These are phyloP conservation scores for Pycnonotus jocosus DNA, from an alignment of 2,113 vertebrate species.

Conservation along the genomic window DNA sequence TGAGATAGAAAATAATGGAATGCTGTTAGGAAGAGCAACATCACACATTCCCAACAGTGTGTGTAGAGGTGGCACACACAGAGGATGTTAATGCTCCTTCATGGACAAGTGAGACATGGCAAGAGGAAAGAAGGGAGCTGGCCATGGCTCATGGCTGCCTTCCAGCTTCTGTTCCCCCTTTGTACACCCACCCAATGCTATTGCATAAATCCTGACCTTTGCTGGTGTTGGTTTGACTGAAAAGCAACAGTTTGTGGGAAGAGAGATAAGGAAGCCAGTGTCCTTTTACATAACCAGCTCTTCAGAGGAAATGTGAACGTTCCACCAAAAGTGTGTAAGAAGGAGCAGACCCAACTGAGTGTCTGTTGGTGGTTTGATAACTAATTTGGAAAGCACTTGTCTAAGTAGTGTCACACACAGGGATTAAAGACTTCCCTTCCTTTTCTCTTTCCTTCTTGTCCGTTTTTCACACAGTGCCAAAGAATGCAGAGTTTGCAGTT, in stretches of 20 bases:
- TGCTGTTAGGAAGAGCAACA: conserved; percentile 3
- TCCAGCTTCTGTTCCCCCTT: not conserved
- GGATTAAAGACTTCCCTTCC: not conserved
- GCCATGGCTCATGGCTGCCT: not conserved
- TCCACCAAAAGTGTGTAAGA: not conserved
- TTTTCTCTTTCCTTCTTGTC: not conserved
- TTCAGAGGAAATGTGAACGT: not conserved
- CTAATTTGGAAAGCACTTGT: not conserved
- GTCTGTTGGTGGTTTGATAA: not conserved
- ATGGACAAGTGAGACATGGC: not conserved
- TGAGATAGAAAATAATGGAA: conserved; percentile 38
- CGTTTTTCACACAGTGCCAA: not conserved
- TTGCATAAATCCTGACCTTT: not conserved
- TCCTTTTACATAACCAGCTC: not conserved
- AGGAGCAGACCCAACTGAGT: not conserved
- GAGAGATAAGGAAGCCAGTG: not conserved
- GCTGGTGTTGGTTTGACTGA: not conserved
- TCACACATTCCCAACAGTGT: not conserved
- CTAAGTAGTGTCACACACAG: not conserved
- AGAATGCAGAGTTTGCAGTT: not conserved
- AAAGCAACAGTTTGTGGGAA: not conserved
- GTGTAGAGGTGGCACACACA: not conserved
- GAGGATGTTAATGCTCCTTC: not conserved
- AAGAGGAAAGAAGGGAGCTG: not conserved
- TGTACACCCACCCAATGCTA: not conserved